Conservation (phyloP, 2,888 invertebrate genomes). For the Tethea ocularis region DNA sequence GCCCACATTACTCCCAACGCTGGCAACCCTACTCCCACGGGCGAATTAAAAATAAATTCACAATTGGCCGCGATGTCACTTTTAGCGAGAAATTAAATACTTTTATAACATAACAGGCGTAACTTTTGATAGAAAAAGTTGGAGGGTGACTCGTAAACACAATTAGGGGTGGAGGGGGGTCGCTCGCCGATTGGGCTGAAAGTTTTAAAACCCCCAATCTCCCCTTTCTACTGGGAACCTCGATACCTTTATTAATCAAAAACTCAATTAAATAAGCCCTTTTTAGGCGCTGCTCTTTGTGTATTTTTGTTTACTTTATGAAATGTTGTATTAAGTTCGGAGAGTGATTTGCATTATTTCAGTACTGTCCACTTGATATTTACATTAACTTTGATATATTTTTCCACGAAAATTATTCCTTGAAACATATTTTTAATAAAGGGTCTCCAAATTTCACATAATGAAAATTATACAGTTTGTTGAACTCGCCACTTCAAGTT, state of each 20-base stretch:
- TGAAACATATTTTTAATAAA: not conserved
- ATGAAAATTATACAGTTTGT: not conserved
- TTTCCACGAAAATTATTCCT: not conserved
- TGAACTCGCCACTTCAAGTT: no score
- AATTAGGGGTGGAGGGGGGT: constrained; percentile 64
- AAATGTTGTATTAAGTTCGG: constrained; percentile 21
- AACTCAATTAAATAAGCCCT: constrained; percentile 51
- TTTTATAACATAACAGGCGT: constrained; percentile 59
- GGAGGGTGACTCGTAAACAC: constrained; percentile 66
- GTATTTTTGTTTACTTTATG: constrained; percentile 47
- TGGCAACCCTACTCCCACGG: constrained; percentile 12
- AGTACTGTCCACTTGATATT: not conserved
- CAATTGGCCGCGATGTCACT: constrained; percentile 65
- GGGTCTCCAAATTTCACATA: not conserved
- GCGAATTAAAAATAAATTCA: constrained; percentile 57
- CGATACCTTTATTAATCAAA: constrained; percentile 61
- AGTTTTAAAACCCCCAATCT: constrained; percentile 57
- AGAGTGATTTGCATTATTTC: constrained; percentile 39
- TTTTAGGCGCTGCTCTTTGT: constrained; percentile 27
- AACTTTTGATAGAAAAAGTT: constrained; percentile 82
- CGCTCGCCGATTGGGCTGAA: constrained; percentile 57
- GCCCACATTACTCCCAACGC: not conserved
- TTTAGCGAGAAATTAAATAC: constrained; percentile 74
- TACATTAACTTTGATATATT: not conserved
- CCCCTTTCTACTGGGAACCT: constrained; percentile 40